These are phyloP conservation scores for Oncorhynchus masou DNA, from an alignment of 2,113 vertebrate genomes.

Conservation along the genomic window DNA sequence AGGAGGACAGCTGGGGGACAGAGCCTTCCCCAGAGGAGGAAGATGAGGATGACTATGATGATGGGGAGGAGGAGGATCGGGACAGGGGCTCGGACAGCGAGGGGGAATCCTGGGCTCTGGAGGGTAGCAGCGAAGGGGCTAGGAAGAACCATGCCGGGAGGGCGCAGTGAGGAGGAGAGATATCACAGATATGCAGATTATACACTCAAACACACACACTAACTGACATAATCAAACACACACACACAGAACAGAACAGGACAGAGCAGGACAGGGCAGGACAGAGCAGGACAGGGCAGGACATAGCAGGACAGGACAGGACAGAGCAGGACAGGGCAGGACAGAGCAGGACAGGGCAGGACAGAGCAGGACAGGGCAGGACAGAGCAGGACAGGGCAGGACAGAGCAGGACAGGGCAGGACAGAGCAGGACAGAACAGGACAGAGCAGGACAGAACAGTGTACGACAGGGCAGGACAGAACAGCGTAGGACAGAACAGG, in stretches of 20 bases:
- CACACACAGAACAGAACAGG: slow-evolving; percentile 31
- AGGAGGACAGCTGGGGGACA: slow-evolving; percentile 73
- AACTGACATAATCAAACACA: slow-evolving; percentile 1
- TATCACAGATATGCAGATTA: no score
- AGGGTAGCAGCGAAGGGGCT: slow-evolving; percentile 61
- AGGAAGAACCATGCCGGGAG: slow-evolving; percentile 69
- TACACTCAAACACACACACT: slow-evolving; percentile 20
- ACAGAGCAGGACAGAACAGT: no score
- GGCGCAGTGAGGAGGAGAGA: slow-evolving; percentile 65
- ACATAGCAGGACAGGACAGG: no score
- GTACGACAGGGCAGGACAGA: no score
- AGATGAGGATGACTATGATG: slow-evolving; percentile 72
- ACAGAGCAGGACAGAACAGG: rapidly evolving
- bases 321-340: no score
- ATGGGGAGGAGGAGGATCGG: slow-evolving; percentile 48
- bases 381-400: rapidly evolving
- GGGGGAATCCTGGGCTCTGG: slow-evolving; percentile 71
- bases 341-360: no score
- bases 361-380: no score
- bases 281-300: no score
- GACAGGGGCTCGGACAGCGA: slow-evolving; percentile 77
- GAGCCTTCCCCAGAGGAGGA: slow-evolving; percentile 77
- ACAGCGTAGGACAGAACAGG: no score
- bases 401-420: rapidly evolving
- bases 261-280: slow-evolving; percentile 59